Evolutionary conservation across 2,888 invertebrate species (phyloP), one percentile per base, ranked within the genome.

Genomic region (Koerneria pararmatus): DNA sequence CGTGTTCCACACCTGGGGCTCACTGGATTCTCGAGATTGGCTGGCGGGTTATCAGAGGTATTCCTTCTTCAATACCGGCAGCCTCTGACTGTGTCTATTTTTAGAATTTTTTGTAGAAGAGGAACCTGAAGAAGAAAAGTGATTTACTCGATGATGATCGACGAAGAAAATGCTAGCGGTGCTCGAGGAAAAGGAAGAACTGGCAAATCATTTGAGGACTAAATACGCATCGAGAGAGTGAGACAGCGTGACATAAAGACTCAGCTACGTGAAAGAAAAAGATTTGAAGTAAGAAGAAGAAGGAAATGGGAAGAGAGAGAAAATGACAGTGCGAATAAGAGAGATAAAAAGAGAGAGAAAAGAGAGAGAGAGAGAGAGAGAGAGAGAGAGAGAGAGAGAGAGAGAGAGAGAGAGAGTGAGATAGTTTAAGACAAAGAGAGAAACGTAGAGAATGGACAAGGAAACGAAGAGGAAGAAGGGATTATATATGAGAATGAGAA

Each of bases 151-250:
- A 56, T 31, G 32, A 56, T 19, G 19, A 56, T 35, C n/a, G 22
- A 11, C 11, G 19, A 32, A 58, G 60, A 54, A 66, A 66, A 66
- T 46, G 61, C 54, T 61, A 24, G 51, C 58, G 59, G 31, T 60
- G 60, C 46, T 60, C 32, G 24, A 32, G 11, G 32, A 24, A n/a
- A n/a, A 15, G 22, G 27, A 27, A 29, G 37, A 32, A 37, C 15
- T 37, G 46, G 60, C 34, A 56, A 56, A 27, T 27, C 41, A 58
- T 58, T 41, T 58, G 37, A 58, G 37, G 58, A 58, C 37, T 58
- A 46, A 37, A 27, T 27, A 58, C 29, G 8, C 41, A 11, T 29
- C 27, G 24, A 46, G 58, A 24, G 24, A 3, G 35, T 35, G 31
- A 2, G 27, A 29, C 2, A 24, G 8, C 34, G 57, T 35, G 31